A percentile compares a stretch with the other conserved stretches of the same genome.
Conservation (phyloP, 2,113 vertebrate species). For the Barnardius zonarius region DNA sequence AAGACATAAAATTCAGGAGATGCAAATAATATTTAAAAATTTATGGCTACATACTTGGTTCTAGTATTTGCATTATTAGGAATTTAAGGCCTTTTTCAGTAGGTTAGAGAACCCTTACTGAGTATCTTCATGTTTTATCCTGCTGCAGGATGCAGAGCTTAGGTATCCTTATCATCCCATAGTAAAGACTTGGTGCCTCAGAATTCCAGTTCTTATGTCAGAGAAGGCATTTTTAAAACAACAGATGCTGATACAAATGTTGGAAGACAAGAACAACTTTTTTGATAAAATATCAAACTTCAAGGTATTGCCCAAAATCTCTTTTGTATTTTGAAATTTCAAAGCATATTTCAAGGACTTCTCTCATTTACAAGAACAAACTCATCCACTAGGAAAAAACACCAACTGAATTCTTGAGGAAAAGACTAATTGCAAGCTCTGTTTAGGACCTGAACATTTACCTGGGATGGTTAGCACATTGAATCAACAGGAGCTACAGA, state of each 20-base stretch:
- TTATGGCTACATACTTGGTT: neutral
- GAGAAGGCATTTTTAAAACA: neutral
- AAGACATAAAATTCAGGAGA: neutral
- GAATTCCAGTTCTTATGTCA: neutral
- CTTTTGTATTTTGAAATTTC: neutral
- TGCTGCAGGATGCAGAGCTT: neutral
- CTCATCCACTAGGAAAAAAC: neutral
- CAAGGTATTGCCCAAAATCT: neutral
- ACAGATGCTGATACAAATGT: neutral
- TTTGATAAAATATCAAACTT: neutral
- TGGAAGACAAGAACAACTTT: neutral
- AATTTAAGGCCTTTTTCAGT: neutral
- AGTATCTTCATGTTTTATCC: neutral
- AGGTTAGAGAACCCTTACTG: neutral
- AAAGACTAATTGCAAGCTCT: neutral
- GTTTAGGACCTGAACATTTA: neutral
- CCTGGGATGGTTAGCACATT: neutral
- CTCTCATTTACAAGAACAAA: neutral
- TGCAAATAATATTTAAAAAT: neutral
- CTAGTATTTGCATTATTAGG: neutral
- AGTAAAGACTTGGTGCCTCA: neutral
- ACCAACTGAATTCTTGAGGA: neutral
- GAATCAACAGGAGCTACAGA: neutral
- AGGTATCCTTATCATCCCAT: neutral
- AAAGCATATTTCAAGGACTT: neutral